phyloP scores from a whole-genome alignment of 2,113 vertebrate species.

The Cnemophilus loriae region DNA sequence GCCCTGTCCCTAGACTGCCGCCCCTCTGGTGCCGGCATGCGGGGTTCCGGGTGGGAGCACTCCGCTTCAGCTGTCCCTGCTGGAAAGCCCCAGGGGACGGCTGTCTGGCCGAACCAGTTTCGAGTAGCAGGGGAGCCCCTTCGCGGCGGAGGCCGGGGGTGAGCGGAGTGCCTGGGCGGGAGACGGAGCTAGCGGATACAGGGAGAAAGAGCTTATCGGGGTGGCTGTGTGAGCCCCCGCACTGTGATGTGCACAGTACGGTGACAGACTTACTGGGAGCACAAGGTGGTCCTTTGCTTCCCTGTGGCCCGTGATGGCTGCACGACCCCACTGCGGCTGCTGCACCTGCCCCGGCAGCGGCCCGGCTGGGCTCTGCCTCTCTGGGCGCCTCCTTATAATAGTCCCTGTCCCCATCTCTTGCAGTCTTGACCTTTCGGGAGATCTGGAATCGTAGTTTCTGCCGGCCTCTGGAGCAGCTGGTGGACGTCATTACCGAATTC shows the following conservation, averaged over 20 bases:
- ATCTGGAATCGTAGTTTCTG: slow-evolving; percentile 95
- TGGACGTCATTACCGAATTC: slow-evolving; percentile 85
- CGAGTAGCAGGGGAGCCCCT: background rate
- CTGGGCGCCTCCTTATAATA: background rate
- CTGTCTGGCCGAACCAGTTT: background rate
- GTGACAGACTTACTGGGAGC: background rate
- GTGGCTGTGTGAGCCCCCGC: background rate
- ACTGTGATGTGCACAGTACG: background rate
- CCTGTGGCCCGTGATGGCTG: background rate
- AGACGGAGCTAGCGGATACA: background rate
- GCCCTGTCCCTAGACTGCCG: background rate
- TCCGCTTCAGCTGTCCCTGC: background rate
- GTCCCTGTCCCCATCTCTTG: background rate
- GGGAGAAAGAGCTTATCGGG: background rate
- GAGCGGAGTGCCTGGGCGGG: background rate
- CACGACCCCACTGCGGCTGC: background rate
- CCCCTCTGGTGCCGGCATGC: background rate
- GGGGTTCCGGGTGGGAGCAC: background rate
- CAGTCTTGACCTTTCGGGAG: slow-evolving; percentile 88
- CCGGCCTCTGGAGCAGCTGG: slow-evolving; percentile 86
- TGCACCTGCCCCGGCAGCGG: background rate
- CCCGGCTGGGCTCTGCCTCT: background rate
- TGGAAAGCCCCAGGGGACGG: background rate
- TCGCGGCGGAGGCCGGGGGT: background rate
- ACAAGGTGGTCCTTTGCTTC: background rate